Percentiles rank a stretch among this genome's conserved stretches.
Conservation (phyloP, 2,113 vertebrate species). For the Oryzias javanicus region DNA sequence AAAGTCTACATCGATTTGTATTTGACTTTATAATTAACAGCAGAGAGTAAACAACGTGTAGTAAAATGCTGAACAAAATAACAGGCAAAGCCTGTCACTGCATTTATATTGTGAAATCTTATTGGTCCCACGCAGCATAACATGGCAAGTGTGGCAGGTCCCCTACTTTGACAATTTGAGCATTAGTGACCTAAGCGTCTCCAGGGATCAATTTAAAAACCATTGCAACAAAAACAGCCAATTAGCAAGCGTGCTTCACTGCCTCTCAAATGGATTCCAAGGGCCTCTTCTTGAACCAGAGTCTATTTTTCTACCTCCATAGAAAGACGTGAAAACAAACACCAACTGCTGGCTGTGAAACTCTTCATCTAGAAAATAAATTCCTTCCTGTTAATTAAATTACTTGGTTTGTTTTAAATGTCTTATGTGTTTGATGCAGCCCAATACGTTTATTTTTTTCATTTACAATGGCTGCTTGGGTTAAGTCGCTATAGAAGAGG, state of each 20-base stretch:
- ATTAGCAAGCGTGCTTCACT: constrained; percentile 72
- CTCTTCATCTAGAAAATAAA: constrained; percentile 82
- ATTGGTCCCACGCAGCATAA: constrained; percentile 53
- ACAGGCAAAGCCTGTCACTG: constrained; percentile 9
- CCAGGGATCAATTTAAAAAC: constrained; percentile 78
- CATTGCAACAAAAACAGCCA: constrained; percentile 74
- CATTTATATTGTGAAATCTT: constrained; percentile 34
- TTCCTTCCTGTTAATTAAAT: constrained; percentile 78
- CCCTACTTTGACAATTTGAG: constrained; percentile 71
- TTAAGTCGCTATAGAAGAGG: constrained; percentile 42
- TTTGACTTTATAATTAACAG: too few species aligned
- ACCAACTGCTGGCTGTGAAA: constrained; percentile 75
- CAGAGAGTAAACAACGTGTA: too few species aligned
- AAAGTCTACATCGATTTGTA: neutral
- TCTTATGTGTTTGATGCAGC: constrained; percentile 17
- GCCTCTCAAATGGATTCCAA: constrained; percentile 58
- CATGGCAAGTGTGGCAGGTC: constrained; percentile 23
- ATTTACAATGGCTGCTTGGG: constrained; percentile 77
- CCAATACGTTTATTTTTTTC: constrained; percentile 48
- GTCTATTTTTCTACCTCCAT: constrained; percentile 35
- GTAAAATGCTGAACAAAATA: neutral
- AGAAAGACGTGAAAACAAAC: constrained; percentile 53
- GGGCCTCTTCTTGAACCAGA: constrained; percentile 51
- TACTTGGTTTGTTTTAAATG: constrained; percentile 44
- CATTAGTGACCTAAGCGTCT: constrained; percentile 75